These are phyloP conservation scores for Tetraodon nigroviridis DNA, from an alignment of 2,113 vertebrate species.

Conservation along the genomic window DNA sequence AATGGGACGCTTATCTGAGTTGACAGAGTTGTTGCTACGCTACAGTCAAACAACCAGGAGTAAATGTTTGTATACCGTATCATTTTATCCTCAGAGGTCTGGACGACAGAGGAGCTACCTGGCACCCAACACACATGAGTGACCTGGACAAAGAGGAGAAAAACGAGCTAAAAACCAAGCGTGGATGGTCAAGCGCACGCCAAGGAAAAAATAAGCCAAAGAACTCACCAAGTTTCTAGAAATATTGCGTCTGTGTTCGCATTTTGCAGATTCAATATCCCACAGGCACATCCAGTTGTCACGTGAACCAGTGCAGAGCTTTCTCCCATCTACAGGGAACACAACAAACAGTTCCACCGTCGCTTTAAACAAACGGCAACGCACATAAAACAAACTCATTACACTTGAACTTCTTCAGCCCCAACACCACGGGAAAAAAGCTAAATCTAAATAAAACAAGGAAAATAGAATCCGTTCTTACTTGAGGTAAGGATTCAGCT, in stretches of 20 bases:
- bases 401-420: not conserved
- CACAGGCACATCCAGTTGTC: constrained; percentile 92
- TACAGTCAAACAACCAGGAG: not conserved
- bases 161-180: constrained; percentile 9
- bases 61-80: constrained; percentile 74
- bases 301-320: constrained; percentile 87
- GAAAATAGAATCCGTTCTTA: no score
- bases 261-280: constrained; percentile 84
- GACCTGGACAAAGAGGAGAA: constrained; percentile 73
- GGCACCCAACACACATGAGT: constrained; percentile 97
- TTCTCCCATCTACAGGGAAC: constrained; percentile 73
- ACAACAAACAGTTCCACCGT: not conserved
- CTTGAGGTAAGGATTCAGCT: no score
- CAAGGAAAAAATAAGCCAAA: not conserved
- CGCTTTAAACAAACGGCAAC: not conserved
- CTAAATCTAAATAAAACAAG: constrained; percentile 3
- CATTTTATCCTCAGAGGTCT: constrained; percentile 93
- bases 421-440: not conserved
- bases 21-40: not conserved
- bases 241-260: constrained; percentile 78
- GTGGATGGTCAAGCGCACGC: not conserved
- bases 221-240: constrained; percentile 89
- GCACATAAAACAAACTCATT: not conserved
- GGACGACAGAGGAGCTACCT: constrained; percentile 79
- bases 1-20: no score